These are phyloP conservation scores for Neotoxoptera formosana DNA, from an alignment of 1,140 invertebrate genomes.

Conservation along the genomic window DNA sequence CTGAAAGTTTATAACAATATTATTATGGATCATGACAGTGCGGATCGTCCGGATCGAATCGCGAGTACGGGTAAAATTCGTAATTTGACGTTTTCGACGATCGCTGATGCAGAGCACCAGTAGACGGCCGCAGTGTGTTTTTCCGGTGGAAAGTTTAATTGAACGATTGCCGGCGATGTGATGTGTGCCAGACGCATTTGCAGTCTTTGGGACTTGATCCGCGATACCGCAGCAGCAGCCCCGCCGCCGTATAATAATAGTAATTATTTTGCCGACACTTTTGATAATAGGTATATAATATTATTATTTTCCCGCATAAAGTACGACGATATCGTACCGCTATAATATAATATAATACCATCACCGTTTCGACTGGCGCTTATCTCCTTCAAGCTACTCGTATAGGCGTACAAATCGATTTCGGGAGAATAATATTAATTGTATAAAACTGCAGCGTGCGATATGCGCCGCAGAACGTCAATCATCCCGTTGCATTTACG, in stretches of 20 bases:
- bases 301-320: neutral
- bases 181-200: neutral
- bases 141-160: slow-evolving; percentile 26
- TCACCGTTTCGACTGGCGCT: neutral
- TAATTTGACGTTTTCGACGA: slow-evolving; percentile 17
- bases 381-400: neutral
- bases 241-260: neutral
- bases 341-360: no score
- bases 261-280: neutral
- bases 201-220: neutral
- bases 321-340: neutral
- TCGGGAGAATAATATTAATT: neutral
- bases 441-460: neutral
- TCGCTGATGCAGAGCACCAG: neutral
- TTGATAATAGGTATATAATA: neutral
- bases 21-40: neutral
- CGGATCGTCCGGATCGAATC: neutral
- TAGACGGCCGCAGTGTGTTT: neutral
- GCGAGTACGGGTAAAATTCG: neutral
- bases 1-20: neutral
- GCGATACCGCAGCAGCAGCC: neutral
- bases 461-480: neutral
- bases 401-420: neutral
- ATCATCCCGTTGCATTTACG: neutral
- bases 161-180: neutral